A percentile compares a stretch with the other conserved stretches of the same genome.
Conservation (phyloP, 2,797 vertebrate genomes). For the Notamacropus eugenii region DNA sequence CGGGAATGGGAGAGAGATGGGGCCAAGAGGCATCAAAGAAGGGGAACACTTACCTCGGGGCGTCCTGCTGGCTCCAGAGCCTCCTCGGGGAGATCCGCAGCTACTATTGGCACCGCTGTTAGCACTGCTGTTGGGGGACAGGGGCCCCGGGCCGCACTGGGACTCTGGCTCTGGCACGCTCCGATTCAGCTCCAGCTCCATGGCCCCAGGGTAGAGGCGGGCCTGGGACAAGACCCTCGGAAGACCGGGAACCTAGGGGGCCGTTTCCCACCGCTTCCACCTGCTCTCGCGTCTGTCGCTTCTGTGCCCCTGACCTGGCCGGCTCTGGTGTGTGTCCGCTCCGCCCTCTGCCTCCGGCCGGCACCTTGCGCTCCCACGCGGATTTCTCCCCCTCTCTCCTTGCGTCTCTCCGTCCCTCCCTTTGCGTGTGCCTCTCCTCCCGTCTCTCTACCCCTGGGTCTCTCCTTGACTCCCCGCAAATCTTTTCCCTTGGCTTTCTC, state of each 20-base stretch:
- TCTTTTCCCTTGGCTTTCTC: neutral
- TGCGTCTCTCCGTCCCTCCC: neutral
- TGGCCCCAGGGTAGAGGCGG: neutral
- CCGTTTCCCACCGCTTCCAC: constrained; percentile 54
- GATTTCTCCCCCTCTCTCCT: neutral
- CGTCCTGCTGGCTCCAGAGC: constrained; percentile 70
- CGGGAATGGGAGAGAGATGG: neutral
- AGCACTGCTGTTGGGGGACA: constrained; percentile 48
- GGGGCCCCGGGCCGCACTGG: constrained; percentile 36
- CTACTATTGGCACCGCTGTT: constrained; percentile 53
- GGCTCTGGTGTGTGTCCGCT: constrained; percentile 28
- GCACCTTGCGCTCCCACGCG: constrained; percentile 47
- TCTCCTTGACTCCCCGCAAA: neutral
- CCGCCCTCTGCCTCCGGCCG: constrained; percentile 4
- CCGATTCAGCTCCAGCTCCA: constrained; percentile 72
- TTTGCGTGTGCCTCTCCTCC: neutral
- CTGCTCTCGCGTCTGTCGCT: constrained; percentile 8
- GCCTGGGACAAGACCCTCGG: constrained; percentile 20
- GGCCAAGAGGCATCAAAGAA: neutral
- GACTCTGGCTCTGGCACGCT: constrained; percentile 58
- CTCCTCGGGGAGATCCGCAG: constrained; percentile 68
- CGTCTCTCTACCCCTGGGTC: neutral
- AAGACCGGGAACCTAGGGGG: neutral
- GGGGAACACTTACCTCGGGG: constrained; percentile 73
- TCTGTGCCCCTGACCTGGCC: neutral